phyloP scores from a whole-genome alignment of 2,113 vertebrate genomes.

The Rhinoderma darwinii region DNA sequence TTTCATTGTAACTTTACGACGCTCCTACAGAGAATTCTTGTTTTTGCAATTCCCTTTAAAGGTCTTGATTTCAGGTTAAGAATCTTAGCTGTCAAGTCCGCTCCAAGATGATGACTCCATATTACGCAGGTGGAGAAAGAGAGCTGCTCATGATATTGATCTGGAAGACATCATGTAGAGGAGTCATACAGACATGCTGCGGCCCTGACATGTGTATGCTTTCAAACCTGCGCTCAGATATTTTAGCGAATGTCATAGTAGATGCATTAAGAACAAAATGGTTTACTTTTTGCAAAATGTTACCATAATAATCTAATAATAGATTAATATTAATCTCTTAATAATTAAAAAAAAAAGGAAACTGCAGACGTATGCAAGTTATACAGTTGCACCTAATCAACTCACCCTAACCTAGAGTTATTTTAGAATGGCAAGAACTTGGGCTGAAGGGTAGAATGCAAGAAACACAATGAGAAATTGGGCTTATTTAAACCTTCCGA shows the following conservation, averaged over 20 bases:
- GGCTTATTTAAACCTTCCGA: too few species aligned
- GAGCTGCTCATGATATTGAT: constrained; percentile 15
- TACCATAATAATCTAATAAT: constrained; percentile 8
- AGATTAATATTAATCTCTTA: too few species aligned
- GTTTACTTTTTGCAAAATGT: not conserved
- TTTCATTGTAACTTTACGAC: not conserved
- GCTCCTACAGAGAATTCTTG: not conserved
- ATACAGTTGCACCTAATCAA: too few species aligned
- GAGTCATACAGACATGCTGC: not conserved
- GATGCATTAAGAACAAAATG: not conserved
- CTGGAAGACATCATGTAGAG: constrained; percentile 39
- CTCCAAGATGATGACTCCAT: constrained; percentile 25
- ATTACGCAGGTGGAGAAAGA: constrained; percentile 35
- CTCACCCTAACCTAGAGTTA: too few species aligned
- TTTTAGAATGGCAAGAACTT: too few species aligned
- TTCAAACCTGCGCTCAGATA: not conserved
- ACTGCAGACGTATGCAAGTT: too few species aligned
- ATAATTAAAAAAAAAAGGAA: too few species aligned
- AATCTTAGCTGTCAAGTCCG: constrained; percentile 16
- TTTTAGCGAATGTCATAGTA: not conserved
- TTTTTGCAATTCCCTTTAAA: constrained; percentile 41
- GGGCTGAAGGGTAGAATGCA: too few species aligned
- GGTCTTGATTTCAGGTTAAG: not conserved
- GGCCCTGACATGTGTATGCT: constrained; percentile 19
- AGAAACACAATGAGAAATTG: too few species aligned